Conservation (phyloP, 2,797 vertebrate genomes). For the Coregonus ussuriensis region DNA sequence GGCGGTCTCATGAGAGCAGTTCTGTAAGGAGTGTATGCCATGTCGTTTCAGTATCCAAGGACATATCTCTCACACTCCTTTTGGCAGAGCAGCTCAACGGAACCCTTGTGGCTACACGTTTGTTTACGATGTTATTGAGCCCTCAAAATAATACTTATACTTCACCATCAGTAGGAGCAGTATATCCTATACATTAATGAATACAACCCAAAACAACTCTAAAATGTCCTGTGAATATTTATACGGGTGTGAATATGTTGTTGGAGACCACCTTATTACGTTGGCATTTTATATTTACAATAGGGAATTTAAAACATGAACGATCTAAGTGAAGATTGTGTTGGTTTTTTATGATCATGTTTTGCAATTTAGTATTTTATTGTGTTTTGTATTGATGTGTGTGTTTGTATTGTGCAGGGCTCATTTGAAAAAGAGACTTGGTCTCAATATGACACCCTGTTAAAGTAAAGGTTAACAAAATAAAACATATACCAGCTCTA, state of each 20-base stretch:
- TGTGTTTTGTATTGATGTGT: too few species aligned
- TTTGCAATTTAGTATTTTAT: too few species aligned
- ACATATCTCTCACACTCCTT: constrained; percentile 4
- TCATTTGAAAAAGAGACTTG: too few species aligned
- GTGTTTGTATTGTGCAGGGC: too few species aligned
- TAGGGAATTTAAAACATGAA: neutral
- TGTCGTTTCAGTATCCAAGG: constrained; percentile 5
- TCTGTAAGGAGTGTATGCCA: constrained; percentile 3
- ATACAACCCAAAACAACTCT: neutral
- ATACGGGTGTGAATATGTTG: neutral
- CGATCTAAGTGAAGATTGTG: neutral
- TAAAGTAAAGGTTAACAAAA: neutral
- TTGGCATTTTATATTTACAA: neutral
- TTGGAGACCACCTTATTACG: neutral
- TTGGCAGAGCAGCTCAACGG: neutral
- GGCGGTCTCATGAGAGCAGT: constrained; percentile 1
- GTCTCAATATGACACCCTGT: neutral
- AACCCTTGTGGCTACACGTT: neutral
- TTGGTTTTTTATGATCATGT: too few species aligned
- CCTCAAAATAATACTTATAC: neutral
- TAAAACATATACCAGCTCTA: neutral
- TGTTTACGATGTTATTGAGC: neutral
- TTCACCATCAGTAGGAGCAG: neutral
- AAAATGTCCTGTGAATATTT: neutral
- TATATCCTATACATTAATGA: neutral